Evolutionary conservation across 2,797 vertebrate species (phyloP), one percentile per base, ranked within the genome.

Genomic region (Moxostoma hubbsi): DNA sequence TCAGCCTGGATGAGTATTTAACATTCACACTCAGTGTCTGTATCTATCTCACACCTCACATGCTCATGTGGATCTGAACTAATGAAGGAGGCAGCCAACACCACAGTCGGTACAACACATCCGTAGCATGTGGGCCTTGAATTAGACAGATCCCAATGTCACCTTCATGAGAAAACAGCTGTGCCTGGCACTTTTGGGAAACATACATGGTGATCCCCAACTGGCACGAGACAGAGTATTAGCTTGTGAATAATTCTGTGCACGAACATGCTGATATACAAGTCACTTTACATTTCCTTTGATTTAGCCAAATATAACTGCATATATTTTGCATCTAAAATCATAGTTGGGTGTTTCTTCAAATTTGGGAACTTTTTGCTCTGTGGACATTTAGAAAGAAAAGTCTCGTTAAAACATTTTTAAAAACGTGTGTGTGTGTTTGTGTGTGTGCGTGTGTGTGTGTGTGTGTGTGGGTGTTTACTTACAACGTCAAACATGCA

Each of bases 61-160:
- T 84, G 83, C 83, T 86, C 78, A 81, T 80, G 85, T 81, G 84
- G 87, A 85, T 78, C 55, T 75, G 83, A 85, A 88, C 67, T 92
- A 91, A 92, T 92, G 90, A 92, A 90, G 89, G 83, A 87, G 89
- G 85, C 90, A 88, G 86, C 84, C 82, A 87, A 89, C 90, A 87
- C 89, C 86, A 79, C 85, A 68, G 88, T 85, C 79, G 85, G 55
- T 75, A 83, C 81, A 83, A 89, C 85, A 86, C 76, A 69, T 90
- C 84, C 84, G 83, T 80, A 85, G 73, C 81, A 89, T 85, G 89
- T 77, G 81, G 72, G 36, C 65, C 72, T 86, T 85, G 64, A 80
- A 86, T 85, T 84, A 85, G 81, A 79, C 85, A 71, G 77, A 83
- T 84, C 83, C 66, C 89, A 91, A 91, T 91, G 92, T 94, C 92